Base-by-base conservation (phyloP, 2,888 invertebrate species). In the Phania funesta region DNA sequence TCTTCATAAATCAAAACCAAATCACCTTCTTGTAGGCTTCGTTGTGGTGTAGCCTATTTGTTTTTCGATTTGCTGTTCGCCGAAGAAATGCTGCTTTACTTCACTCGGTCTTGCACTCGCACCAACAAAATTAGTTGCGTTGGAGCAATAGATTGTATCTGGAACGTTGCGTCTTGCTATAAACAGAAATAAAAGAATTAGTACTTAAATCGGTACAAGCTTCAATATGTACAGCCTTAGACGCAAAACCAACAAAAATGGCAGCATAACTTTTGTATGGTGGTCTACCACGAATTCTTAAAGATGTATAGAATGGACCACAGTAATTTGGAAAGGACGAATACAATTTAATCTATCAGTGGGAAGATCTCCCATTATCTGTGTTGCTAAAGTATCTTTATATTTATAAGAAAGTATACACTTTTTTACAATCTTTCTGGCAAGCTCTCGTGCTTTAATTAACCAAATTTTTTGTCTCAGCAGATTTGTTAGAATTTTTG, bases 251-350 rank as follows among this genome's bases (percentile, higher is more conserved):
- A 3, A 44, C 44, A 44, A 18, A 44, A 0, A 81, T 79, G n/a
- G 76, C 75, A n/a, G 77, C 70, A 32, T 81, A 79, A 13, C 60
- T 62, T 60, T 83, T 80, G 3, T 26, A 9, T 6, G 67, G 71
- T 38, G 76, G 79, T 16, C 24, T 65, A 20, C 75, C 65, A 4
- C 65, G 22, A 16, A 75, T 73, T 44, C 50, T 48, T 29, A 58
- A 22, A 2, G 67, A 48, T 6, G 58, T 58, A 24, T 6, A 32
- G 6, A 67, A 24, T 2, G 67, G 75, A 1, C 67, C 67, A 58
- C 75, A 75, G 56, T 65, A 8, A 54, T 11, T 46, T 20, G 22
- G n/a, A 65, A 67, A 8, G 56, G 75, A 16, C 75, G 54, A 35
- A 26, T 24, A 8, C 20, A 46, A 20, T 26, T 16, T 18, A 75